These are phyloP conservation scores for Sphaerophoria rueppellii DNA, from an alignment of 2,888 invertebrate genomes.

Conservation along the genomic window DNA sequence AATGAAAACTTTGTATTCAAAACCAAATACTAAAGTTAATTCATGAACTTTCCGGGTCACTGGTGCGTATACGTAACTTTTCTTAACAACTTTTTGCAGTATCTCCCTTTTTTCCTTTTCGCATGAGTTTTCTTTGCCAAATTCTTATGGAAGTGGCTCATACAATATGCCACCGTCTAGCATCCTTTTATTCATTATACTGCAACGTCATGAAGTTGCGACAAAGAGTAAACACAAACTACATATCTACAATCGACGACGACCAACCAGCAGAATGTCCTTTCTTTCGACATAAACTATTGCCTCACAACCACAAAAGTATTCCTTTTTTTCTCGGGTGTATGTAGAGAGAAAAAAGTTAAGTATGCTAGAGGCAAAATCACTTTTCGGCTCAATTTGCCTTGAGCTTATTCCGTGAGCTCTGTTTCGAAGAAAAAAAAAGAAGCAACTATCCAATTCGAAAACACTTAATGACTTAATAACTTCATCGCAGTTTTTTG, in stretches of 20 bases:
- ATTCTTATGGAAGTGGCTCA: slow-evolving; percentile 27
- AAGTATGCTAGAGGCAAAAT: slow-evolving; percentile 34
- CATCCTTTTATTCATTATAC: neutral
- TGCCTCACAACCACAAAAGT: neutral
- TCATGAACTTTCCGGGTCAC: slow-evolving; percentile 27
- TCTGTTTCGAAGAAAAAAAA: neutral
- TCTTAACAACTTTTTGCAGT: neutral
- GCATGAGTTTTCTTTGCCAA: slow-evolving; percentile 34
- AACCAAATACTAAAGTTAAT: slow-evolving; percentile 20
- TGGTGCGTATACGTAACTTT: slow-evolving; percentile 58
- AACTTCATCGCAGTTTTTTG: slow-evolving; percentile 19
- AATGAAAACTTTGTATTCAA: slow-evolving; percentile 9
- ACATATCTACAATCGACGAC: neutral
- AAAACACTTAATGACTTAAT: slow-evolving; percentile 62
- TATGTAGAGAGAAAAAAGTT: neutral
- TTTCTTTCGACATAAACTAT: neutral
- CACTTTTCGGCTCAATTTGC: slow-evolving; percentile 28
- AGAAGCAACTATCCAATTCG: slow-evolving; percentile 42
- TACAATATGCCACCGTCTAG: neutral
- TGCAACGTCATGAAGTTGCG: slow-evolving; percentile 10
- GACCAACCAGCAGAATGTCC: neutral
- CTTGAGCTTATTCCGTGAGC: neutral
- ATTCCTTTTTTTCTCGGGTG: neutral
- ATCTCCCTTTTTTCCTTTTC: neutral
- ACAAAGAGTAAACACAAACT: neutral